Evolutionary conservation across 2,797 vertebrate species (phyloP), one percentile per base, ranked within the genome.

Genomic region (Enteromius paludinosus): DNA sequence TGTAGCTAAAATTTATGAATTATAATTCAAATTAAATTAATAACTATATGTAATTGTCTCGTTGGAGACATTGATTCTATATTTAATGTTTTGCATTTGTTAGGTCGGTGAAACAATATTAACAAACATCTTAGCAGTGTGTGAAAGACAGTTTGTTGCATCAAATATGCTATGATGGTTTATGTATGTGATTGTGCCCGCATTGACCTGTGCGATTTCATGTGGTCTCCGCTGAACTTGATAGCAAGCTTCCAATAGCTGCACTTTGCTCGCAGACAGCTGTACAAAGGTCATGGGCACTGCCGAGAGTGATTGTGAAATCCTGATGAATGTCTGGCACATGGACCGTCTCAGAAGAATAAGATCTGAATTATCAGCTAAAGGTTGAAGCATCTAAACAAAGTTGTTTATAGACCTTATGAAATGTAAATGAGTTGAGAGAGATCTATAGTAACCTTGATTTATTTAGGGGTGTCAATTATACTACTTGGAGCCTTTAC

Each of bases 221-320:
- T 89, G 85, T 86, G 83, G 86, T 83, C 88, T 87, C 83, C 84
- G 88, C 88, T 91, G 89, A 93, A 93, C 90, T 92, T 90, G 89
- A 83, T 87, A 88, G 84, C 86, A 89, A 88, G 92, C 92, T 93
- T 89, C 91, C 87, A 92, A 93, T 79, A 88, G 83, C 69, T 83
- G 90, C 93, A 92, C 93, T 93, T 94, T 95, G 92, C 90, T 90
- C 91, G 87, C 87, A 68, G 20, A 89, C 81, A 85, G 79, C 86
- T 72, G 92, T 89, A 92, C 92, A 93, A 94, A 93, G 92, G 91
- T 93, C 91, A 82, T 88, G 88, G 87, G 90, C 86, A 69, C 82
- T 83, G 83, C 87, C 85, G 71, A 62, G 82, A 85, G 79, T 88
- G 86, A 90, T 85, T 94, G 92, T 92, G 85, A 81, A 84, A 86